Conservation (phyloP, 2,113 vertebrate genomes). For the Coregonus clupeaformis region DNA sequence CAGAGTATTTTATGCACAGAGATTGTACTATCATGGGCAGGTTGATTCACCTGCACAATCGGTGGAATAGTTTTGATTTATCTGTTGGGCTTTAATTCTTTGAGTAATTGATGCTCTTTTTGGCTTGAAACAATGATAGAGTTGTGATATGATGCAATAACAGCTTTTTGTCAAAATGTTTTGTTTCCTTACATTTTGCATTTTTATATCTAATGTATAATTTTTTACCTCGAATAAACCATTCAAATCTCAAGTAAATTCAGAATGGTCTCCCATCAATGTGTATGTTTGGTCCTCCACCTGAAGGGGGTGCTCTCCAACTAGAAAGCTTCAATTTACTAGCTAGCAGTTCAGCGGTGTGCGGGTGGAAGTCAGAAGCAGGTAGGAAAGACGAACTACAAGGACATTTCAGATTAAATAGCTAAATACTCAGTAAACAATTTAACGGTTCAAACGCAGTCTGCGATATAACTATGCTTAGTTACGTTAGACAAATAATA, state of each 20-base stretch:
- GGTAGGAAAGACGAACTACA: background rate
- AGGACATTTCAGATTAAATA: conserved; percentile 7
- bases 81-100: background rate
- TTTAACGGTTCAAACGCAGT: background rate
- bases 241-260: background rate
- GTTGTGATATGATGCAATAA: background rate
- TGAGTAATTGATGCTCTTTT: background rate
- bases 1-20: background rate
- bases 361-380: background rate
- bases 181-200: background rate
- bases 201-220: background rate
- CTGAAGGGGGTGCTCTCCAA: conserved; percentile 29
- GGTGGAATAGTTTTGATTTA: background rate
- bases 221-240: background rate
- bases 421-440: background rate
- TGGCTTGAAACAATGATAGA: background rate
- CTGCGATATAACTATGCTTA: background rate
- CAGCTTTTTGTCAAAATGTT: background rate
- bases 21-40: background rate
- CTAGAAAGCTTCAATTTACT: background rate
- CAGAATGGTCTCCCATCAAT: background rate
- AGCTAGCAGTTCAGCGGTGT: background rate
- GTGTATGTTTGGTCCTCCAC: conserved; percentile 50
- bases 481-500: background rate
- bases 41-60: background rate